These are phyloP conservation scores for Emmelina monodactyla DNA, from an alignment of 2,888 invertebrate species.

Conservation along the genomic window DNA sequence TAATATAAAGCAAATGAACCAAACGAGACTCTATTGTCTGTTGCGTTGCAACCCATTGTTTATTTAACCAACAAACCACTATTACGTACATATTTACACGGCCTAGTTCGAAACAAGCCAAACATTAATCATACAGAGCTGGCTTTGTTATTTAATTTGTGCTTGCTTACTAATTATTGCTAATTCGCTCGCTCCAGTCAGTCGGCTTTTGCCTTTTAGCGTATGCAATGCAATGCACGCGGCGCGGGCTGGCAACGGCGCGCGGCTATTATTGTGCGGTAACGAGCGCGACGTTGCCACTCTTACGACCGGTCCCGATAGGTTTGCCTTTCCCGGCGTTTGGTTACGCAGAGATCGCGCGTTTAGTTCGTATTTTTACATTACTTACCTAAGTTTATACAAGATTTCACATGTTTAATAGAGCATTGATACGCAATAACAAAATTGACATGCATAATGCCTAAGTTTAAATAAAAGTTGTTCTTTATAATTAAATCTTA, in stretches of 20 bases:
- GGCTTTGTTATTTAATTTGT: constrained; percentile 26
- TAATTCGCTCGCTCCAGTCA: constrained; percentile 33
- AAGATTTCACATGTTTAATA: no score
- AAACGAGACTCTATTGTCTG: no score
- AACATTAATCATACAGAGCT: constrained; percentile 7
- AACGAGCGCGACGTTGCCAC: constrained; percentile 37
- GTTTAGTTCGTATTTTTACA: no score
- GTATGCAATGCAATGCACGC: constrained; percentile 21
- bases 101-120: constrained; percentile 8
- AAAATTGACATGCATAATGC: no score
- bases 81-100: constrained; percentile 6
- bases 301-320: not conserved
- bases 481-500: no score
- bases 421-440: no score
- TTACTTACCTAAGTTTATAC: no score
- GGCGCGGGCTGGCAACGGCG: constrained; percentile 26
- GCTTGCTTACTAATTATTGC: constrained; percentile 30
- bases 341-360: no score
- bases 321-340: no score
- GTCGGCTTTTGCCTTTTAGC: constrained; percentile 28
- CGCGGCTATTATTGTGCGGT: constrained; percentile 17
- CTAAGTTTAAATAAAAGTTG: no score
- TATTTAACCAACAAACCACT: constrained; percentile 15
- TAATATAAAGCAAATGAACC: no score
- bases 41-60: no score